Evolutionary conservation across 2,113 vertebrate genomes (phyloP).

Genomic region (Chitala chitala): DNA sequence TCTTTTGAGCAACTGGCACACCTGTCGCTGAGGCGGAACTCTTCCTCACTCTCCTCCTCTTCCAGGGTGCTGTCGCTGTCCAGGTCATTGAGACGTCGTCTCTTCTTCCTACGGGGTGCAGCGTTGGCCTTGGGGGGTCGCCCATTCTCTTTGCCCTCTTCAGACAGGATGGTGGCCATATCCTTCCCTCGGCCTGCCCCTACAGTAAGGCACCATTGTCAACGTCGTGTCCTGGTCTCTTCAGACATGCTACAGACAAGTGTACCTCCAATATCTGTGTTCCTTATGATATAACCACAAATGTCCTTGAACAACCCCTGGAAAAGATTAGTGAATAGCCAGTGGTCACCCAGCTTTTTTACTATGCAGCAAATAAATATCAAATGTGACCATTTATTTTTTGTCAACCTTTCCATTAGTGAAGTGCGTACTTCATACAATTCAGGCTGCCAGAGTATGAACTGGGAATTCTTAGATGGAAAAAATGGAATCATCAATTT

Average conservation of each 20-base stretch:
- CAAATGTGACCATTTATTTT: no score
- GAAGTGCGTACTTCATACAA: no score
- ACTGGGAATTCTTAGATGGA: no score
- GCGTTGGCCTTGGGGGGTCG: conserved; percentile 61
- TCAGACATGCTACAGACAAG: background rate
- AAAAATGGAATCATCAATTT: no score
- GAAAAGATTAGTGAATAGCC: background rate
- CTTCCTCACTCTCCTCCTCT: conserved; percentile 93
- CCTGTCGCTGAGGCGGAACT: conserved; percentile 90
- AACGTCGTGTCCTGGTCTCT: background rate
- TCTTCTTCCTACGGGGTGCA: conserved; percentile 76
- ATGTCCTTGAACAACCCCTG: background rate
- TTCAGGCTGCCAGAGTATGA: no score
- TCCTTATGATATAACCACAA: background rate
- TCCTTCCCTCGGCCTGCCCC: conserved; percentile 92
- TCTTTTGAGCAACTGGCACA: conserved; percentile 34
- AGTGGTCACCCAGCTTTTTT: no score
- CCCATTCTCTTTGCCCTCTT: conserved; percentile 86
- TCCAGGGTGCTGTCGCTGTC: conserved; percentile 92
- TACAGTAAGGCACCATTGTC: conserved; percentile 35
- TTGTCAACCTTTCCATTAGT: no score
- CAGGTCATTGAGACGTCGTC: conserved; percentile 89
- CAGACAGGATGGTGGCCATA: conserved; percentile 91
- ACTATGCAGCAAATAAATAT: no score
- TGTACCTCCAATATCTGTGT: background rate